These are phyloP conservation scores for Diachasmimorpha longicaudata DNA, from an alignment of 1,140 invertebrate genomes.

Conservation along the genomic window DNA sequence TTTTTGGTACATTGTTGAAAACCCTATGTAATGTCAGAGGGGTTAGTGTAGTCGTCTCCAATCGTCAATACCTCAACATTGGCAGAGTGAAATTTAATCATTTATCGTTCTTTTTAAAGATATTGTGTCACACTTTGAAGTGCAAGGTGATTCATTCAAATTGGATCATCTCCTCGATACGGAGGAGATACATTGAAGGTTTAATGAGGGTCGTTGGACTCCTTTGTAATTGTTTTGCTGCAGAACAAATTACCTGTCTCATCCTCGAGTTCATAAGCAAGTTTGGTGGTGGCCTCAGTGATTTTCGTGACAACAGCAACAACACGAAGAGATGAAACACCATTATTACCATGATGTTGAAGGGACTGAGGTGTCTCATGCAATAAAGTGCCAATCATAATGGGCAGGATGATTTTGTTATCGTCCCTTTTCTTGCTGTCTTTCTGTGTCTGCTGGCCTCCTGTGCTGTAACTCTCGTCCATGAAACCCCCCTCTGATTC, in stretches of 20 bases:
- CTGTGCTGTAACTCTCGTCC: slow-evolving; percentile 34
- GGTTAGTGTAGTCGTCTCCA: no score
- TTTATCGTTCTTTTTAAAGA: no score
- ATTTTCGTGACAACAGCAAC: slow-evolving; percentile 45
- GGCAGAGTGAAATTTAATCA: no score
- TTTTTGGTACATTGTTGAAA: no score
- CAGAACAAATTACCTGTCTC: slow-evolving; percentile 47
- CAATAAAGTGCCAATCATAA: slow-evolving; percentile 47
- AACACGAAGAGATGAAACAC: slow-evolving; percentile 36
- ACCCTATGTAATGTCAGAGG: no score
- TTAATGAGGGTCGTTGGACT: no score
- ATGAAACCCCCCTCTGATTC: slow-evolving; percentile 41
- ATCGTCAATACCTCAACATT: no score
- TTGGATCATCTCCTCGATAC: no score
- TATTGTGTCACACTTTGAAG: no score
- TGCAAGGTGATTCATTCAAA: no score
- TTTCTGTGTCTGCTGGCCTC: neutral
- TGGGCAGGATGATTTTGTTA: slow-evolving; percentile 44
- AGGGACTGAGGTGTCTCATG: slow-evolving; percentile 33
- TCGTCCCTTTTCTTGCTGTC: slow-evolving; percentile 27
- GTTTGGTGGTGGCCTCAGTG: slow-evolving; percentile 47
- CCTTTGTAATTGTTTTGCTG: no score
- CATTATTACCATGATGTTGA: slow-evolving; percentile 38
- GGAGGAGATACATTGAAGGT: no score
- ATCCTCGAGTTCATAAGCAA: slow-evolving; percentile 51